Percentiles rank a stretch among this genome's conserved stretches.
These are phyloP conservation scores for Sisyra terminalis DNA, from an alignment of 2,888 invertebrate species.

Conservation along the genomic window DNA sequence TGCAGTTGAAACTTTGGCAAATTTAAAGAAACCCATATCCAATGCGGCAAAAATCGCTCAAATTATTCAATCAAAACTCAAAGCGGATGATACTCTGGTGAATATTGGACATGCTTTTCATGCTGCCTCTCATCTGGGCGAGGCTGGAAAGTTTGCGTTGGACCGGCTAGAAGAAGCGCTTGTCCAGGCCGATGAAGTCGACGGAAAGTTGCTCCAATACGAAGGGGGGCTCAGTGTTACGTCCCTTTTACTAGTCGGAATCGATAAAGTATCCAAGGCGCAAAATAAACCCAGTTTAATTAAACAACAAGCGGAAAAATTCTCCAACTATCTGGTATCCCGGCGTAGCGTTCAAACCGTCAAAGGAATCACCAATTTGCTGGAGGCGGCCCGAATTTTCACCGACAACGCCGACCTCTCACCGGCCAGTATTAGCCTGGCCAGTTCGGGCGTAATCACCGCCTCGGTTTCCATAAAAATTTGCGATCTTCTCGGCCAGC, in stretches of 20 bases:
- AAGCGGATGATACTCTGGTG: conserved; percentile 66
- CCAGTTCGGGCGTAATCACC: conserved; percentile 63
- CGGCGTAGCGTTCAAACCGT: conserved; percentile 77
- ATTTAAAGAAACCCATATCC: conserved; percentile 44
- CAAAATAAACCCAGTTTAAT: conserved; percentile 51
- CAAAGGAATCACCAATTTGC: conserved; percentile 64
- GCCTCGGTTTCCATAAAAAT: conserved; percentile 50
- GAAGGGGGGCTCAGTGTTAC: conserved; percentile 49
- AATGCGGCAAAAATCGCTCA: conserved; percentile 53
- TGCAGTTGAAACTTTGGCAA: conserved; percentile 50
- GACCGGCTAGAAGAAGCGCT: conserved; percentile 83
- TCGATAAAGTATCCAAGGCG: conserved; percentile 41
- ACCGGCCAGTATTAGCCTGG: conserved; percentile 71
- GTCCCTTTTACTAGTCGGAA: conserved; percentile 31
- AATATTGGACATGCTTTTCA: conserved; percentile 72
- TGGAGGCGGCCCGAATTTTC: conserved; percentile 59
- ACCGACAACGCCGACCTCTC: conserved; percentile 53
- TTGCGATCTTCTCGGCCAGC: conserved; percentile 57
- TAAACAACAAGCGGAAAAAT: conserved; percentile 68
- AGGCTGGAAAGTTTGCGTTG: conserved; percentile 45
- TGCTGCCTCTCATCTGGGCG: conserved; percentile 57
- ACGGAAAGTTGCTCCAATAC: conserved; percentile 75
- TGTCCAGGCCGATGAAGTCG: conserved; percentile 89
- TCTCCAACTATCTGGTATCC: conserved; percentile 78
- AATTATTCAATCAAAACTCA: conserved; percentile 56